Evolutionary conservation across 2,113 vertebrate genomes (phyloP), one percentile per base, ranked within the genome.

Genomic region (Sorex fumeus): DNA sequence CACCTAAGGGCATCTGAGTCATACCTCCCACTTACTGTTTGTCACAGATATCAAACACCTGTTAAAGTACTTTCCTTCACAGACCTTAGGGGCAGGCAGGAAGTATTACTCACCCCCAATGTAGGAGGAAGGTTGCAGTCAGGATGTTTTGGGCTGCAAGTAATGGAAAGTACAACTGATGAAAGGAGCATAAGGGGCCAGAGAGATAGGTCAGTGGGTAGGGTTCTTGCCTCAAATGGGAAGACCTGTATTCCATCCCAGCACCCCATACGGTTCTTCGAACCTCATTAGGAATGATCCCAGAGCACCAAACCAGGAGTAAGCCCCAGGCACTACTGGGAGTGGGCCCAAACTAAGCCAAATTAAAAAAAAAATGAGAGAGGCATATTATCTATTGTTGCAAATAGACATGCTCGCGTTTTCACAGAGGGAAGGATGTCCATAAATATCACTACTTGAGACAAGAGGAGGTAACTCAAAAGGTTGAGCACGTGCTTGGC

Each of bases 381-480:
- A 32, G 79, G 67, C n/a, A 85, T 69, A 64, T 74, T 28, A 28
- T 18, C 53, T 40, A 91, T 77, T 50, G 77, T 12, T 72, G 30
- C 77, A 80, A 78, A 93, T 53, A 62, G 30, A 67, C 91, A 67
- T 7, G 36, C 30, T 60, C 2, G n/a, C 64, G 87, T 93, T 70
- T 84, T 81, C 79, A 78, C 57, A 80, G 32, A 32, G 10, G 45
- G 13, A 40, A 69, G 40, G 67, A 80, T 75, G n/a, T 89, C 60
- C 40, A 53, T 87, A 83, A 86, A 90, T 92, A 88, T 53, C 21
- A 78, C 69, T 79, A 34, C 62, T 27, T 64, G 62, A 64, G 62
- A 64, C 16, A 16, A 60, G 57, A 19, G 18, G 53, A 16, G 53
- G 15, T 16, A 57, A 57, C 11, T 10, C 13, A 16, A 16, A 16